Evolutionary conservation across 2,113 vertebrate species (phyloP), one percentile per base, ranked within the genome.

Genomic region (Archocentrus centrarchus): DNA sequence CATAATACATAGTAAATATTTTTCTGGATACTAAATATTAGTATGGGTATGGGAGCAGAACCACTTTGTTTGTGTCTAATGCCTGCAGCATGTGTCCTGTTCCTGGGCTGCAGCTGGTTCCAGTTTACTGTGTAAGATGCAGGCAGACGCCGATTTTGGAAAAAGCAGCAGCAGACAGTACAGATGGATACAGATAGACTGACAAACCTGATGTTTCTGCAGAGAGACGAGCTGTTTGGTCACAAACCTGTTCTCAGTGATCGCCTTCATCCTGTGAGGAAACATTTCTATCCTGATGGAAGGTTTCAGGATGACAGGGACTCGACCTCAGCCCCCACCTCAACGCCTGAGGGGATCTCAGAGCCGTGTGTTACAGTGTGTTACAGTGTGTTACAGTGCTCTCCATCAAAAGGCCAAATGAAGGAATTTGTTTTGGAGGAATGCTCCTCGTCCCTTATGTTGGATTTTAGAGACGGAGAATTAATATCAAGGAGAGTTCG

Each of bases 211-310:
- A 61, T 1, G 35, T 68, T 68, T 44, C 30, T 18, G 13, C 44
- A 30, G 3, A 30, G 30, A 30, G 35, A 35, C 6, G 35, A 39
- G 7, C 37, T 39, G 37, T 10, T 37, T 37, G 37, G 37, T 35
- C 44, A 47, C 44, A 50, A 50, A 17, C 14, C 6, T 50, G 5
- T 17, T 50, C 44, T 5, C 11, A 47, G 5, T 15, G 44, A 14
- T 47, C 14, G 13, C 14, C 14, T 50, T 50, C 15, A 50, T 50
- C 68, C 17, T 0, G 18, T 6, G 47, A 0, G 20, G 10, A 5
- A 30, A 50, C 66, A 11, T 50, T n/a, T 73, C 53, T 10, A 0
- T n/a, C 47, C 68, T 14, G 47, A 14, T 32, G 68, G 3, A 7
- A n/a, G 68, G 32, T 35, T 35, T 55, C 47, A 73, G 27, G 11